Conservation (phyloP, 2,113 vertebrate species). For the Silurus asotus region DNA sequence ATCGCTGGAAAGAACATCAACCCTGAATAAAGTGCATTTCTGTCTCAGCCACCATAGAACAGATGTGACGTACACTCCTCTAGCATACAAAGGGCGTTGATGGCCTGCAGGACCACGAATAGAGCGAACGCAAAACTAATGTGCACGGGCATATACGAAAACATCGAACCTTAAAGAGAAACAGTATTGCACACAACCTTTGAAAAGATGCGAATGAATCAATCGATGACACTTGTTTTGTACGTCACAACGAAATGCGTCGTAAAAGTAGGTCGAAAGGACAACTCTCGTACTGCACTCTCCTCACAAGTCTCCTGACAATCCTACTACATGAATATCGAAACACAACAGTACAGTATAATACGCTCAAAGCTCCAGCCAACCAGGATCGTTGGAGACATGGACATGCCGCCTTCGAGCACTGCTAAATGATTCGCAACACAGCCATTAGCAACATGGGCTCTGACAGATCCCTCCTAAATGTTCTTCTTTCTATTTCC, state of each 20-base stretch:
- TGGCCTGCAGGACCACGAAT: conserved; percentile 61
- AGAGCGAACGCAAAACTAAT: conserved; percentile 39
- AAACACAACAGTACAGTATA: conserved; percentile 71
- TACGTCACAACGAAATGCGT: conserved; percentile 70
- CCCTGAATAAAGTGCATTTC: conserved; percentile 69
- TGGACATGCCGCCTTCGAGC: background rate
- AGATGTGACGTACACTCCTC: conserved; percentile 54
- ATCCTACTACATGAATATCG: conserved; percentile 63
- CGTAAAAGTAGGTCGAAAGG: conserved; percentile 61
- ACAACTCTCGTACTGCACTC: conserved; percentile 61
- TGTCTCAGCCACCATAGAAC: conserved; percentile 66
- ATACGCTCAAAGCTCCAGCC: conserved; percentile 57
- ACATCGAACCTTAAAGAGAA: conserved; percentile 23
- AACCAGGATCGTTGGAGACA: background rate
- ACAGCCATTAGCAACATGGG: conserved; percentile 8
- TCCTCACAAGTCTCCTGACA: conserved; percentile 54
- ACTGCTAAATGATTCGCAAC: background rate
- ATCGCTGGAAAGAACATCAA: conserved; percentile 48
- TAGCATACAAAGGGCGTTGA: conserved; percentile 53
- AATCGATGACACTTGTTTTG: conserved; percentile 28
- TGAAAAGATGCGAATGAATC: conserved; percentile 51
- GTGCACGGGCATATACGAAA: conserved; percentile 40
- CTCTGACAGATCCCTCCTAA: conserved; percentile 19
- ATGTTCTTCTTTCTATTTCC: conserved; percentile 47
- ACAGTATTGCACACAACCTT: conserved; percentile 73